phyloP scores from a whole-genome alignment of 2,113 vertebrate species.

The Prunella fulvescens region DNA sequence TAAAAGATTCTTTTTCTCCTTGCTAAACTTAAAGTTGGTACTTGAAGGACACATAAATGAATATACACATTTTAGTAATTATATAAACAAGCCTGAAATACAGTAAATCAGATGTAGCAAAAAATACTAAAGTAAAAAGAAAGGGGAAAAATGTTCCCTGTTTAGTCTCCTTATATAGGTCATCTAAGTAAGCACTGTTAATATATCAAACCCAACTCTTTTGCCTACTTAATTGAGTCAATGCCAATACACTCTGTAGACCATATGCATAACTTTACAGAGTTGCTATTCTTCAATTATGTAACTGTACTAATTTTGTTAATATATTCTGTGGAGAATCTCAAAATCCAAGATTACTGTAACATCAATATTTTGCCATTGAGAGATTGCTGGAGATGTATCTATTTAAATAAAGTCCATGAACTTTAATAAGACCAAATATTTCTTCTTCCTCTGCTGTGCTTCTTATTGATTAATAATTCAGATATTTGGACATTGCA shows the following conservation, averaged over 20 bases:
- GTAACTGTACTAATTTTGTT: not conserved
- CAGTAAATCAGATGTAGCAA: not conserved
- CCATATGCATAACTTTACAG: not conserved
- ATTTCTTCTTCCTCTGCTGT: not conserved
- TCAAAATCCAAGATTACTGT: not conserved
- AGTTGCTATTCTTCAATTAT: not conserved
- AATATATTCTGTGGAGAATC: not conserved
- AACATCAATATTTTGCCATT: not conserved
- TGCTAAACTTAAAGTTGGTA: not conserved
- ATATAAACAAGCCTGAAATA: not conserved
- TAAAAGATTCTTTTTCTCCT: not conserved
- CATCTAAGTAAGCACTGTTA: not conserved
- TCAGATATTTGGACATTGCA: not conserved
- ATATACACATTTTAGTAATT: not conserved
- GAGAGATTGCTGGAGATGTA: not conserved
- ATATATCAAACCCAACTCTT: not conserved
- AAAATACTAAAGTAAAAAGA: not conserved
- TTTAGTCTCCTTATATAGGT: not conserved
- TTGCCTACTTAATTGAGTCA: constrained; percentile 2
- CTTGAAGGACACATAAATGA: not conserved
- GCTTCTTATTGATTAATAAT: not conserved
- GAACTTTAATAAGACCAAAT: not conserved
- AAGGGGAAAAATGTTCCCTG: not conserved
- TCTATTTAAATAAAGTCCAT: not conserved
- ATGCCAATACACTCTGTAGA: not conserved